Percentiles rank a stretch among this genome's conserved stretches.
These are phyloP conservation scores for Microcebus murinus DNA, from an alignment of 2,113 vertebrate species.

Conservation along the genomic window DNA sequence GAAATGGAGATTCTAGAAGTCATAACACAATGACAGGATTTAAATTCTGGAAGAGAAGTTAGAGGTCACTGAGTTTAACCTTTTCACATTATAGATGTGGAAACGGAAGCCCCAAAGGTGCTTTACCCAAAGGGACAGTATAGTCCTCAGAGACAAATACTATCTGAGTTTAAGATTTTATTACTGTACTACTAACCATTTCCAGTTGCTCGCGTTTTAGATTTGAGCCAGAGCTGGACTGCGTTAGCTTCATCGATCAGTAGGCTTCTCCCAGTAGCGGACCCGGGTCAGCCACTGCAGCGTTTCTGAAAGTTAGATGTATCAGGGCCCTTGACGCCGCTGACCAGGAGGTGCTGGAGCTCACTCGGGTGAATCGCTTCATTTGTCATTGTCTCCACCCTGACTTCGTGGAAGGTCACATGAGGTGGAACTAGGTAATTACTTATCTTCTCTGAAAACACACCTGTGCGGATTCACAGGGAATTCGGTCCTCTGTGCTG, in stretches of 20 bases:
- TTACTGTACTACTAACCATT: background rate
- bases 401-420: conserved; percentile 58
- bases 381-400: conserved; percentile 73
- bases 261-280: background rate
- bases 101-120: background rate
- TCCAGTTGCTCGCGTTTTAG: background rate
- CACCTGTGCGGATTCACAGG: background rate
- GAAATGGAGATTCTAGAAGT: conserved; percentile 32
- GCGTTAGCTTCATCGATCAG: conserved; percentile 62
- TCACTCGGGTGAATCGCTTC: conserved; percentile 73
- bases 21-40: background rate
- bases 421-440: conserved; percentile 63
- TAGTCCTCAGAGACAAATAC: conserved; percentile 1
- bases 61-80: background rate
- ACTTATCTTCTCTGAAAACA: conserved; percentile 57
- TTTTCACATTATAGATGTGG: background rate
- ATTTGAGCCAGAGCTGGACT: background rate
- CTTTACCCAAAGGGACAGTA: background rate
- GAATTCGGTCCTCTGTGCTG: background rate
- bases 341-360: conserved; percentile 66
- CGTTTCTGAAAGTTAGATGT: conserved; percentile 72
- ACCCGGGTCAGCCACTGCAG: background rate
- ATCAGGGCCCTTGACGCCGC: conserved; percentile 69
- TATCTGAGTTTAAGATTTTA: background rate
- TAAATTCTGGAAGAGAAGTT: background rate